Conservation (phyloP, 2,113 vertebrate genomes). For the Sinocyclocheilus anophthalmus region DNA sequence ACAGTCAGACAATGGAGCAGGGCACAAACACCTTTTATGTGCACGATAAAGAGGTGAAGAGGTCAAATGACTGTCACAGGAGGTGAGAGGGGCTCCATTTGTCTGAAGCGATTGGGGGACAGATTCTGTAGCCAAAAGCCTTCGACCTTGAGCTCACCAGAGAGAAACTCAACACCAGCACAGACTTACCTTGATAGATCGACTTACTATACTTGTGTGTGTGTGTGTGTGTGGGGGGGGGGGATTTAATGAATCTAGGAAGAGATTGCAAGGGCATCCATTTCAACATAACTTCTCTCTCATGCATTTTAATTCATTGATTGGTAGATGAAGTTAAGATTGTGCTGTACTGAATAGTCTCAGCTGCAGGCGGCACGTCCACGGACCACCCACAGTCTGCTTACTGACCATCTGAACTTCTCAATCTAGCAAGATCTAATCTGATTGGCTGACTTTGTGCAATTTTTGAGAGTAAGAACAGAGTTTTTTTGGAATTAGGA, state of each 20-base stretch:
- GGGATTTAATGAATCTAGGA: neutral
- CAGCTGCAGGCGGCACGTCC: neutral
- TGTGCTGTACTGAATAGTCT: neutral
- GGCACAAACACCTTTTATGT: conserved; percentile 68
- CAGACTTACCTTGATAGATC: neutral
- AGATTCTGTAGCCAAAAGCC: neutral
- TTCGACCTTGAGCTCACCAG: conserved; percentile 28
- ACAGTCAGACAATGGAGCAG: conserved; percentile 63
- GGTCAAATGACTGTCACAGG: conserved; percentile 62
- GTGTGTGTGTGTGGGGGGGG: neutral
- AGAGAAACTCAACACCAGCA: conserved; percentile 44
- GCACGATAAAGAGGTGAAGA: conserved; percentile 58
- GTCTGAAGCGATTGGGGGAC: neutral
- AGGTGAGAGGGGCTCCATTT: conserved; percentile 6
- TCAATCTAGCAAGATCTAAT: neutral
- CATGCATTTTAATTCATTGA: neutral
- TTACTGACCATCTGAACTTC: conserved; percentile 2
- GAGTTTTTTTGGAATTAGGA: neutral
- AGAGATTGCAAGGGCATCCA: neutral
- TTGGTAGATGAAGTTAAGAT: neutral
- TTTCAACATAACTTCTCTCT: neutral
- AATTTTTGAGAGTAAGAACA: neutral
- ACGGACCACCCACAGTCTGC: conserved; percentile 3
- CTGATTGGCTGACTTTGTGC: conserved; percentile 11
- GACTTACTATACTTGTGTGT: neutral